Percentiles rank a stretch among this genome's conserved stretches.
Evolutionary conservation across 2,113 vertebrate genomes (phyloP).

Genomic region (Mastomys natalensis): DNA sequence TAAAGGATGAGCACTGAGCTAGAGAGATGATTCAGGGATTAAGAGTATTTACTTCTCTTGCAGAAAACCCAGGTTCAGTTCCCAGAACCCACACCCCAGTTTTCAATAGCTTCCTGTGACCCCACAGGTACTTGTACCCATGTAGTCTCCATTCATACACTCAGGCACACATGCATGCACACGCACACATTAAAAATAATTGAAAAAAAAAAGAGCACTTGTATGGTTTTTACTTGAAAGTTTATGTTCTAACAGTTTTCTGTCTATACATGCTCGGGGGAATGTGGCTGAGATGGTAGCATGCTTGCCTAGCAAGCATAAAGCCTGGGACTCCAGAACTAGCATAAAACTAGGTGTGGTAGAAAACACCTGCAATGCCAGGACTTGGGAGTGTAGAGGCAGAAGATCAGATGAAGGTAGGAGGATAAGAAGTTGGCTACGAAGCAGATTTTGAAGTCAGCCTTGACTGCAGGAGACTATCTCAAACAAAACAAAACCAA

Average conservation of each 20-base stretch:
- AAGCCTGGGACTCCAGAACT: neutral
- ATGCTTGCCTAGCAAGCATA: neutral
- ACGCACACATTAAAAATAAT: neutral
- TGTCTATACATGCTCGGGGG: neutral
- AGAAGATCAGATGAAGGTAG: neutral
- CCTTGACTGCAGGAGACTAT: neutral
- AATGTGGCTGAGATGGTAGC: neutral
- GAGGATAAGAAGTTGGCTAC: neutral
- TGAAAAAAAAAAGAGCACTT: neutral
- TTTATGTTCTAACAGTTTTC: neutral
- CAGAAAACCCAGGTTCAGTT: neutral
- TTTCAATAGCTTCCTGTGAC: neutral
- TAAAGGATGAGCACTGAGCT: neutral
- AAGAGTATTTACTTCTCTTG: neutral
- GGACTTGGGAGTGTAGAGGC: neutral
- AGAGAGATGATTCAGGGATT: neutral
- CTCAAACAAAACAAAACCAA: neutral
- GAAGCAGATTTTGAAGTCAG: neutral
- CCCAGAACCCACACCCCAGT: neutral
- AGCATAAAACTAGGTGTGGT: neutral
- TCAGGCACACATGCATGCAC: neutral
- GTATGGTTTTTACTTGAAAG: neutral
- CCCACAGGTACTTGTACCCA: neutral
- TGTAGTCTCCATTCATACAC: neutral
- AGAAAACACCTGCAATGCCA: neutral